phyloP scores from a whole-genome alignment of 2,113 vertebrate genomes.

The Ceyx cyanopectus region DNA sequence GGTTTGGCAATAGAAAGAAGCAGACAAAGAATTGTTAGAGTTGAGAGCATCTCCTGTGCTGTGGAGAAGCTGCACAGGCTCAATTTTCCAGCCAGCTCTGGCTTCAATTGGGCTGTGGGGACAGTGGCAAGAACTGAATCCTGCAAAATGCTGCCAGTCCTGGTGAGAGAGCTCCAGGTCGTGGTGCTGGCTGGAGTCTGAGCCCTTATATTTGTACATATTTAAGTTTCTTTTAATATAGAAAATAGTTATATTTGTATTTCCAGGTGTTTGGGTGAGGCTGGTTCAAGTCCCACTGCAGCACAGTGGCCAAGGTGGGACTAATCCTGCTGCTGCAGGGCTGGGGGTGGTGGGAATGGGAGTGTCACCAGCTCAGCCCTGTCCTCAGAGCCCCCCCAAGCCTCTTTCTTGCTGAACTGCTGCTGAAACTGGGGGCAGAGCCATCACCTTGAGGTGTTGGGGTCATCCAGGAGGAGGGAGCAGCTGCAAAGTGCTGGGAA shows the following conservation, averaged over 20 bases:
- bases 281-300: background rate
- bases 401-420: rapidly evolving
- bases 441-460: rapidly evolving
- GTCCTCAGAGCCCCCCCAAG: background rate
- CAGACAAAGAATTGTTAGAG: background rate
- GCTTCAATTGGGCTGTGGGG: background rate
- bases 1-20: background rate
- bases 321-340: background rate
- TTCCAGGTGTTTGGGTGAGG: background rate
- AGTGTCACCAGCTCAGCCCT: background rate
- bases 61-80: background rate
- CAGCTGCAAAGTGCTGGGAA: background rate
- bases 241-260: background rate
- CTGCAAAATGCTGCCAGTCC: background rate
- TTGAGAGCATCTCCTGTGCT: background rate
- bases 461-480: background rate
- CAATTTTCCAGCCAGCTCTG: rapidly evolving
- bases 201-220: background rate
- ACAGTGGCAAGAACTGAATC: background rate
- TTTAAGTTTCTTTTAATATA: background rate
- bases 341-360: background rate
- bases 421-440: background rate
- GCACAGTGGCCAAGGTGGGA: rapidly evolving
- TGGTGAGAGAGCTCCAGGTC: background rate
- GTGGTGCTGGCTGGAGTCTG: background rate